Evolutionary conservation across 2,113 vertebrate genomes (phyloP).

Genomic region (Engystomops pustulosus): DNA sequence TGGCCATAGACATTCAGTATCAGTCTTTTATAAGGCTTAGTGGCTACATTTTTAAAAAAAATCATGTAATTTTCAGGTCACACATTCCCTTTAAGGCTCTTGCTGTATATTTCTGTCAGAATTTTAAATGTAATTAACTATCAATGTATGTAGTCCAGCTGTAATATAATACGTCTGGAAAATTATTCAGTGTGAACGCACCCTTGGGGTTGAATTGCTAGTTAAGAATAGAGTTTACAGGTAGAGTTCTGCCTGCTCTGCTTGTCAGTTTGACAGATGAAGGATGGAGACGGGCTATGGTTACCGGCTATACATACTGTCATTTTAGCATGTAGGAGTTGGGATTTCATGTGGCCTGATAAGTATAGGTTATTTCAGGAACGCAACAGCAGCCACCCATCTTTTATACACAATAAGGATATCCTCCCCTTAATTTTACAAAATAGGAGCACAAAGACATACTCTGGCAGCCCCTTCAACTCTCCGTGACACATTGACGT

Average conservation of each 20-base stretch:
- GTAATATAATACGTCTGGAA: background rate
- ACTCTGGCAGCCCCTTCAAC: slow-evolving; percentile 7
- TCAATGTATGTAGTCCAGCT: too few species aligned
- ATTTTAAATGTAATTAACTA: too few species aligned
- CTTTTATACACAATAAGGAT: background rate
- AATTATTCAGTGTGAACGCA: background rate
- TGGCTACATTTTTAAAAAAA: too few species aligned
- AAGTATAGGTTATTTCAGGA: background rate
- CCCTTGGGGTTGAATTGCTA: background rate
- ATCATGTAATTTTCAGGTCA: too few species aligned
- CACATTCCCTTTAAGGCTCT: too few species aligned
- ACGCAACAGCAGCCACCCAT: background rate
- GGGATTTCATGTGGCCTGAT: background rate
- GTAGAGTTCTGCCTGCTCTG: background rate
- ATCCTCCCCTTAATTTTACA: background rate
- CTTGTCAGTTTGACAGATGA: background rate
- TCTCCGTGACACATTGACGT: slow-evolving; percentile 22
- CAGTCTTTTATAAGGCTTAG: too few species aligned
- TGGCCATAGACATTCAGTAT: too few species aligned
- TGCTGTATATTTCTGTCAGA: too few species aligned
- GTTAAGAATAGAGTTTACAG: background rate
- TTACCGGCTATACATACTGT: background rate
- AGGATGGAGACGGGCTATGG: background rate
- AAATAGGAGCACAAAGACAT: background rate
- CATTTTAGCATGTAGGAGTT: background rate